Evolutionary conservation across 2,113 vertebrate genomes (phyloP).

Genomic region (Ranitomeya variabilis): DNA sequence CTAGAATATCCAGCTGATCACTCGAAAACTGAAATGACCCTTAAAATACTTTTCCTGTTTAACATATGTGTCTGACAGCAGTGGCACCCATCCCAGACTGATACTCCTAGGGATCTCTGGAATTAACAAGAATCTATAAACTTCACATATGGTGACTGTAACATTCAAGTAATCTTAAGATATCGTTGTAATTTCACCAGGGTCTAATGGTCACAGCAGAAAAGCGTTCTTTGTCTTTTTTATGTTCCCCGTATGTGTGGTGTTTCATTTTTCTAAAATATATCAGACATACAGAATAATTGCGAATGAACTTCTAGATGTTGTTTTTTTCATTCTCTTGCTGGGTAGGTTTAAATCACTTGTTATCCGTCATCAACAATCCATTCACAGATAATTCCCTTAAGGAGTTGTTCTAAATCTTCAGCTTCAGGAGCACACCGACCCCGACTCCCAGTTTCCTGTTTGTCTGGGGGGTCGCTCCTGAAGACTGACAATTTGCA

Average conservation of each 20-base stretch:
- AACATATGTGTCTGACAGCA: neutral
- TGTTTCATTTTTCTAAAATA: neutral
- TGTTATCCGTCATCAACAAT: neutral
- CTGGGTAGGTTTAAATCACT: neutral
- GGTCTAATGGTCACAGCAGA: neutral
- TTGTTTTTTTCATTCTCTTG: neutral
- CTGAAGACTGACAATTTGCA: too few relatives aligned
- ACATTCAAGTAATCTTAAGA: neutral
- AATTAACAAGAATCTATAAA: neutral
- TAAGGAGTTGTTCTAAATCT: neutral
- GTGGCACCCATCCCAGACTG: slow-evolving; percentile 5
- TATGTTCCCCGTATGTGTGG: neutral
- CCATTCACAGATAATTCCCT: neutral
- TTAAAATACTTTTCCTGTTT: neutral
- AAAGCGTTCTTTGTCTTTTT: neutral
- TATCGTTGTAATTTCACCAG: neutral
- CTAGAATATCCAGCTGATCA: neutral
- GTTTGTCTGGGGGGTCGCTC: too few relatives aligned
- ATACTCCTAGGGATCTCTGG: neutral
- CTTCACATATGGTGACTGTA: neutral
- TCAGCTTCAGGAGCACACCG: too few relatives aligned
- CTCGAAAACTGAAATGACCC: slow-evolving; percentile 8
- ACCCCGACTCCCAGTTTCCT: too few relatives aligned
- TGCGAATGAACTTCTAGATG: neutral
- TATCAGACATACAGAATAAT: neutral